These are phyloP conservation scores for Piprites chloris DNA, from an alignment of 2,113 vertebrate species.

Conservation along the genomic window DNA sequence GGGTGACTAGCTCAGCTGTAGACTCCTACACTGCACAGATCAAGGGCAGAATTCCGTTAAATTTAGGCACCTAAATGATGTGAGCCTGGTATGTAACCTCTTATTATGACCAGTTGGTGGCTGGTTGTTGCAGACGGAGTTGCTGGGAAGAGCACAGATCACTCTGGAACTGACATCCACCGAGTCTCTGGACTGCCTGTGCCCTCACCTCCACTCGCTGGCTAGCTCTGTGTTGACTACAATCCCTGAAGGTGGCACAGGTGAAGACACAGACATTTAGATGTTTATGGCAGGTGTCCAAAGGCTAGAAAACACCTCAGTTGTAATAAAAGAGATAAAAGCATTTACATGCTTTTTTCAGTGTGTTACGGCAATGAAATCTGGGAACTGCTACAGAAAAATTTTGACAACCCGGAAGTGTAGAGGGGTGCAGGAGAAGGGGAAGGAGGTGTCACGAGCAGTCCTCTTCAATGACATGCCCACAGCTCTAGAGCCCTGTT, in stretches of 20 bases:
- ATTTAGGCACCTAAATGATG: conserved; percentile 18
- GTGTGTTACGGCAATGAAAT: background rate
- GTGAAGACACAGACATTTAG: background rate
- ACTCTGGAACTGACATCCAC: background rate
- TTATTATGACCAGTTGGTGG: background rate
- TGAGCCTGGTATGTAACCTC: background rate
- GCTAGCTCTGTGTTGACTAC: background rate
- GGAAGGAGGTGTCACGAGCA: background rate
- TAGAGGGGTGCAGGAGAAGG: background rate
- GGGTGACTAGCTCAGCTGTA: conserved; percentile 29
- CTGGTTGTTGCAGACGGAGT: background rate
- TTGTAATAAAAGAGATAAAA: background rate
- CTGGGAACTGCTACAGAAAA: background rate
- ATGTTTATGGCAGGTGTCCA: background rate
- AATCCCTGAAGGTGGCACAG: background rate
- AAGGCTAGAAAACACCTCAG: background rate
- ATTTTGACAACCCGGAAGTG: background rate
- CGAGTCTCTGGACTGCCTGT: rapidly evolving
- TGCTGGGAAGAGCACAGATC: background rate
- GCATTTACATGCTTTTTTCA: background rate
- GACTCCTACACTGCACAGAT: conserved; percentile 45
- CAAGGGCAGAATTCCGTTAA: conserved; percentile 44
- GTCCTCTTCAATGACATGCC: background rate
- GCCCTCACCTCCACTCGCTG: background rate
- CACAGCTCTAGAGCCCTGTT: rapidly evolving